Evolutionary conservation across 2,113 vertebrate genomes (phyloP).

Genomic region (Grus americana): DNA sequence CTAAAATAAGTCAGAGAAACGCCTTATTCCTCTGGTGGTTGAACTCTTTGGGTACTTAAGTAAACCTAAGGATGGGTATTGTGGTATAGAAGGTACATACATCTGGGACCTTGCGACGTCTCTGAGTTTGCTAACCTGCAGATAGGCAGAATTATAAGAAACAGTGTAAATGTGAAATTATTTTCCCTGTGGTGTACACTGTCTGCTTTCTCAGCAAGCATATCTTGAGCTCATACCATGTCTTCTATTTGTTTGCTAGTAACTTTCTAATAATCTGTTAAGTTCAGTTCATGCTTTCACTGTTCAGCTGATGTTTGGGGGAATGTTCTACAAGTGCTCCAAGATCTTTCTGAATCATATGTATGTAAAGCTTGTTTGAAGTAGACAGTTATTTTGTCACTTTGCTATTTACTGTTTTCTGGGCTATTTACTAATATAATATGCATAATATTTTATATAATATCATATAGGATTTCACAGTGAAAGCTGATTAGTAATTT

Average conservation of each 20-base stretch:
- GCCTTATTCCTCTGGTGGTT: background rate
- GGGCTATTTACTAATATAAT: background rate
- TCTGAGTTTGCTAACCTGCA: background rate
- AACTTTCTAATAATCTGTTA: background rate
- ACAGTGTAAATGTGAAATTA: background rate
- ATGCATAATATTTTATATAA: background rate
- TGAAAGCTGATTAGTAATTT: background rate
- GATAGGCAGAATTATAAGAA: background rate
- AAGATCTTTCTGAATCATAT: background rate
- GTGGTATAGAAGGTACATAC: background rate
- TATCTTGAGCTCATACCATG: background rate
- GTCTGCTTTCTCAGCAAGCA: background rate
- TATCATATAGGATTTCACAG: background rate
- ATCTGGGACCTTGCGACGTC: background rate
- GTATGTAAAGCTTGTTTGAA: background rate
- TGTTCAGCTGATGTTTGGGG: background rate
- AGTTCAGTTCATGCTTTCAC: background rate
- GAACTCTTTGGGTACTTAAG: background rate
- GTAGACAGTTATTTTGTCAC: background rate
- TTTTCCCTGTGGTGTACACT: background rate
- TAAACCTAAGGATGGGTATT: background rate
- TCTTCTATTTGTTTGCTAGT: background rate
- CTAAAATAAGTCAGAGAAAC: conserved; percentile 35
- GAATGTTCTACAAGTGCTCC: background rate
- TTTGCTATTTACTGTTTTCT: background rate